Evolutionary conservation across 2,888 invertebrate species (phyloP).

Genomic region (Galerucella nymphaeae): DNA sequence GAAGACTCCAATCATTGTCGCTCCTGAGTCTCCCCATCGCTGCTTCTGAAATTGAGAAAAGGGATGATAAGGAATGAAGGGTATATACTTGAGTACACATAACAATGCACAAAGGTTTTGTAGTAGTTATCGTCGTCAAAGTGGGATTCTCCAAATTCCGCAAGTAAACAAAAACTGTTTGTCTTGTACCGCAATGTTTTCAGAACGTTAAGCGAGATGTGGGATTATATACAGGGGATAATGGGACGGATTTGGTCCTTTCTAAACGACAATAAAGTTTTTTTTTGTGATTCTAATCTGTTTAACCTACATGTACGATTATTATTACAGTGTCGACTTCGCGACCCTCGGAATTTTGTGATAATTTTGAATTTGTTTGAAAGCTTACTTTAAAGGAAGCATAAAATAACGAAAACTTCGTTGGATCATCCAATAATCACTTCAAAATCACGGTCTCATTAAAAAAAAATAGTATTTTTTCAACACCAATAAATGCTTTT

Average conservation of each 20-base stretch:
- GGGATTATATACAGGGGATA: constrained; percentile 14
- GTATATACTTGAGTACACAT: constrained; percentile 47
- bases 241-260: neutral
- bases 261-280: neutral
- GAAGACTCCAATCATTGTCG: constrained; percentile 49
- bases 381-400: too few relatives aligned
- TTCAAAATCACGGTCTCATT: too few relatives aligned
- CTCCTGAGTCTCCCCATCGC: constrained; percentile 38
- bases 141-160: constrained; percentile 41
- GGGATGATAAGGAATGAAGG: constrained; percentile 37
- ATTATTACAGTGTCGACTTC: too few relatives aligned
- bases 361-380: too few relatives aligned
- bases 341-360: too few relatives aligned
- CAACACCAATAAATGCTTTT: too few relatives aligned
- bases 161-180: constrained; percentile 41
- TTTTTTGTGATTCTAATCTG: neutral
- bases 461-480: too few relatives aligned
- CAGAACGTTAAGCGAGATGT: constrained; percentile 22
- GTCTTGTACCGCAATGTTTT: constrained; percentile 34
- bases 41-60: constrained; percentile 46
- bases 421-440: too few relatives aligned
- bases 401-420: too few relatives aligned
- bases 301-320: neutral
- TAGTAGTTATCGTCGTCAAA: constrained; percentile 35
- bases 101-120: constrained; percentile 49